Evolutionary conservation across 2,888 invertebrate genomes (phyloP).

Genomic region (Unio pictorum): DNA sequence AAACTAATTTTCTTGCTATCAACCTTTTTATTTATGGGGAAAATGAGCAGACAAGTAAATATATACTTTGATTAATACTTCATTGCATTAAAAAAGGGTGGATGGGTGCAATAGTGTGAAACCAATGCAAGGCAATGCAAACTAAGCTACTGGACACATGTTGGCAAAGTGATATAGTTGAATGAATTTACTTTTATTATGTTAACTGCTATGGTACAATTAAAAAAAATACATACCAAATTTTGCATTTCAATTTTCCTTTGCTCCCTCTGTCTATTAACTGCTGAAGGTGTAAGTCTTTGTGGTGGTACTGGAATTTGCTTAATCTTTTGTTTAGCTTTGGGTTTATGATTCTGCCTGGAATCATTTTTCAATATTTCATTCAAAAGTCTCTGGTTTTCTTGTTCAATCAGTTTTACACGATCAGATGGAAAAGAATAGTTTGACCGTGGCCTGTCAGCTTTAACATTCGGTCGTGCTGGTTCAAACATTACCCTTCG

Average conservation of each 20-base stretch:
- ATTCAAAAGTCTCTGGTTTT: slow-evolving; percentile 64
- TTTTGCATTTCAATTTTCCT: slow-evolving; percentile 75
- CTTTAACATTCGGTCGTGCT: slow-evolving; percentile 32
- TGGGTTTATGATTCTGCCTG: slow-evolving; percentile 25
- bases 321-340: slow-evolving; percentile 21
- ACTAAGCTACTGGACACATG: no score
- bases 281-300: slow-evolving; percentile 70
- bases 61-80: no score
- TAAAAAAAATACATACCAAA: slow-evolving; percentile 68
- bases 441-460: slow-evolving; percentile 28
- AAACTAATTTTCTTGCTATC: no score
- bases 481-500: slow-evolving; percentile 61
- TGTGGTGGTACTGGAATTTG: slow-evolving; percentile 28
- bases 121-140: no score
- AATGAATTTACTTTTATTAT: no score
- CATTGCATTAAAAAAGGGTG: no score
- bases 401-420: slow-evolving; percentile 60
- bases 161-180: no score
- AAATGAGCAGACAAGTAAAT: no score
- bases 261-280: slow-evolving; percentile 74
- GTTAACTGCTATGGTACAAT: no score
- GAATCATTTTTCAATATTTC: slow-evolving; percentile 55
- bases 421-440: slow-evolving; percentile 57
- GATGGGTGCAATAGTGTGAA: no score
- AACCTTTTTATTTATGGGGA: no score